A percentile compares a stretch with the other conserved stretches of the same genome.
Evolutionary conservation across 2,888 invertebrate genomes (phyloP).

Genomic region (Dicycla oo): DNA sequence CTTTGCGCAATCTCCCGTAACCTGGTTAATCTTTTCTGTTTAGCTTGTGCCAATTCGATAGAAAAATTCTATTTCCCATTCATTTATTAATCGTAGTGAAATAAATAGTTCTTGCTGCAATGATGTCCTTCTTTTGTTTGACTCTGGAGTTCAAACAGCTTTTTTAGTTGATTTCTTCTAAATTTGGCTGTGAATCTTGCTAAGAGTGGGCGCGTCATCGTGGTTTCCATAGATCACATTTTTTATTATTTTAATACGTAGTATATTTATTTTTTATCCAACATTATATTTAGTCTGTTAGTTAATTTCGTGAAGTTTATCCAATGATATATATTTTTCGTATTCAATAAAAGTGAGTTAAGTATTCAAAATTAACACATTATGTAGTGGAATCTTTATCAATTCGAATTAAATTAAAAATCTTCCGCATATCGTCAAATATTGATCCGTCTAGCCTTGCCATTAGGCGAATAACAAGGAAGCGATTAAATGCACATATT

Average conservation of each 20-base stretch:
- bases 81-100: not conserved
- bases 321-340: not conserved
- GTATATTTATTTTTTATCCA: too few relatives aligned
- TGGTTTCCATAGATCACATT: too few relatives aligned
- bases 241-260: not conserved
- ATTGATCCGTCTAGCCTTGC: slow-evolving; percentile 8
- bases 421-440: slow-evolving; percentile 8
- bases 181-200: not conserved
- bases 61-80: not conserved
- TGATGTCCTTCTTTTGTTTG: not conserved
- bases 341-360: not conserved
- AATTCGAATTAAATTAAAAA: not conserved
- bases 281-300: not conserved
- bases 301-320: not conserved
- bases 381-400: not conserved
- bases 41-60: not conserved
- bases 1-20: not conserved
- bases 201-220: not conserved
- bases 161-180: not conserved
- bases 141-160: too few relatives aligned
- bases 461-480: not conserved
- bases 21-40: not conserved
- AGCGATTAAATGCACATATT: slow-evolving; percentile 9
- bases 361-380: not conserved
- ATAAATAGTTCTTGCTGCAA: not conserved